Evolutionary conservation across 2,888 invertebrate species (phyloP).

Genomic region (Mesoligia furuncula): DNA sequence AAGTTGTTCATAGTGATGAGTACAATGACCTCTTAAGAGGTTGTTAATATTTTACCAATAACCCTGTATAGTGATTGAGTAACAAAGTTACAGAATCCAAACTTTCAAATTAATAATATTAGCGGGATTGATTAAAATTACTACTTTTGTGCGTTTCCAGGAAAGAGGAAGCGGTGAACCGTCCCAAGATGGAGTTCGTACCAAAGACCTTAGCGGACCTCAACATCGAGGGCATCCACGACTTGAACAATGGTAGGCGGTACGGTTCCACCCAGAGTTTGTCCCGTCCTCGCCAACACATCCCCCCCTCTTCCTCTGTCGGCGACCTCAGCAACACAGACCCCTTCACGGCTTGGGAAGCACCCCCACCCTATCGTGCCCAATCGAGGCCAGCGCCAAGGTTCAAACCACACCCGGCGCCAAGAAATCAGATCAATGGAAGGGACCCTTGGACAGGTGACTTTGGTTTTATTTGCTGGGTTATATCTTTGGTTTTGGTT

Average conservation of each 20-base stretch:
- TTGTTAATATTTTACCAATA: no score
- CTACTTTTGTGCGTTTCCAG: conserved; percentile 79
- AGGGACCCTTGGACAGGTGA: conserved; percentile 91
- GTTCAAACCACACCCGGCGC: conserved; percentile 83
- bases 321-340: conserved; percentile 83
- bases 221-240: conserved; percentile 94
- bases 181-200: conserved; percentile 97
- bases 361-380: conserved; percentile 68
- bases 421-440: conserved; percentile 85
- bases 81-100: neutral
- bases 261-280: conserved; percentile 89
- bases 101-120: neutral
- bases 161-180: conserved; percentile 96
- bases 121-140: neutral
- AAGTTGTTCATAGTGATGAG: no score
- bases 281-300: conserved; percentile 80
- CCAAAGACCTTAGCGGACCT: conserved; percentile 97
- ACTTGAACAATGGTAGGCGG: conserved; percentile 92
- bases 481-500: conserved; percentile 76
- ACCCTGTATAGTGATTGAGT: neutral
- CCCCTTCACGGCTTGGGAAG: conserved; percentile 85
- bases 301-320: conserved; percentile 83
- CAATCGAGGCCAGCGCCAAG: conserved; percentile 72
- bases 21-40: no score
- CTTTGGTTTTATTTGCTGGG: conserved; percentile 88